phyloP scores from a whole-genome alignment of 2,888 invertebrate genomes.

The Orthosia cruda region DNA sequence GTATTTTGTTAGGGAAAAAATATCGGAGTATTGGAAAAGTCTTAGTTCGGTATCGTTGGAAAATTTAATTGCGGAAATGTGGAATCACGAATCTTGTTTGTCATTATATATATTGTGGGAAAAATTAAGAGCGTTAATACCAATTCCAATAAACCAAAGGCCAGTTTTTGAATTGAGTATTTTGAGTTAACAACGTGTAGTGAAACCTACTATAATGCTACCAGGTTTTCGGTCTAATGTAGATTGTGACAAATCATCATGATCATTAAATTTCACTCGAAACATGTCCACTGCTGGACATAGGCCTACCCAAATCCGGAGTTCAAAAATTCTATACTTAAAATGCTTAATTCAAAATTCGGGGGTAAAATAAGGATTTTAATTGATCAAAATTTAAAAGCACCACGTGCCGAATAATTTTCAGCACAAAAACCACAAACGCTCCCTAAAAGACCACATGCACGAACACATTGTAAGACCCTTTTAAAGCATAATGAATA shows the following conservation, averaged over 20 bases:
- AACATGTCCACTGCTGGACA: too few relatives aligned
- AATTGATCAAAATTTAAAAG: background rate
- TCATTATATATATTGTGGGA: too few relatives aligned
- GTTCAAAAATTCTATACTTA: too few relatives aligned
- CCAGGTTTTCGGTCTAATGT: too few relatives aligned
- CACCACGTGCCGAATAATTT: slow-evolving; percentile 8
- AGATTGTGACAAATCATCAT: too few relatives aligned
- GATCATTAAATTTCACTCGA: too few relatives aligned
- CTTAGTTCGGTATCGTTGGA: too few relatives aligned
- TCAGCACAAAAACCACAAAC: slow-evolving; percentile 35
- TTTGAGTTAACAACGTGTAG: too few relatives aligned
- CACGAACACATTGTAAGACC: slow-evolving; percentile 51
- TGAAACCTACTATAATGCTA: too few relatives aligned
- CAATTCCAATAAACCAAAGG: background rate
- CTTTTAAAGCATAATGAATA: slow-evolving; percentile 60
- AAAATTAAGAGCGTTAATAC: background rate
- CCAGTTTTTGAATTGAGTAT: too few relatives aligned
- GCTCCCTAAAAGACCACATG: slow-evolving; percentile 30
- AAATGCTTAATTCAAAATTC: too few relatives aligned
- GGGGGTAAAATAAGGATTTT: background rate
- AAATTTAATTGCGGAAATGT: background rate
- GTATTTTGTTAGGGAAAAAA: slow-evolving; percentile 25
- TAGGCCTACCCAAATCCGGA: too few relatives aligned
- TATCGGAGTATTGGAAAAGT: background rate
- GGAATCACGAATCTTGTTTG: background rate